These are phyloP conservation scores for Meteorus sp. DNA, from an alignment of 1,140 invertebrate species.

Conservation along the genomic window DNA sequence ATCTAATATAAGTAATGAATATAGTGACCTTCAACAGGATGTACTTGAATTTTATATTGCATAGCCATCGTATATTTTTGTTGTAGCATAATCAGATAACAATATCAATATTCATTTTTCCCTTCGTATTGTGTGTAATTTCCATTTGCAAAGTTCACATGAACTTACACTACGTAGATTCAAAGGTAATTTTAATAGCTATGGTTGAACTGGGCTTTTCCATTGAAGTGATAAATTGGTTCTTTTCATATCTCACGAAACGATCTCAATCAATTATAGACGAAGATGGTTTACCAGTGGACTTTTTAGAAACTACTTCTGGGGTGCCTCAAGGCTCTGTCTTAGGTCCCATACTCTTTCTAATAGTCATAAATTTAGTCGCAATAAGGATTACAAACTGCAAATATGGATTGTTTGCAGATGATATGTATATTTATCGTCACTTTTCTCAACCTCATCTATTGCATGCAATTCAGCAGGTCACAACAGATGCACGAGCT, in stretches of 20 bases:
- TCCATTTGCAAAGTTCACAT: too few species aligned
- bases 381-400: neutral
- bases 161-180: neutral
- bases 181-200: neutral
- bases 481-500: too few species aligned
- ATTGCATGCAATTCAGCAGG: too few species aligned
- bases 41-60: too few species aligned
- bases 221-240: neutral
- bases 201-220: neutral
- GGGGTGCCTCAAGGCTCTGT: neutral
- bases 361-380: neutral
- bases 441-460: too few species aligned
- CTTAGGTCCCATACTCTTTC: neutral
- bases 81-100: too few species aligned
- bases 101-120: too few species aligned
- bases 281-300: neutral
- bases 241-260: neutral
- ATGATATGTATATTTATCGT: too few species aligned
- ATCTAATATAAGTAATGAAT: too few species aligned
- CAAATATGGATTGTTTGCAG: neutral
- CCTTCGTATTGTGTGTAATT: too few species aligned
- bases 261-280: neutral
- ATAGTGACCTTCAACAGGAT: too few species aligned
- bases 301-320: neutral
- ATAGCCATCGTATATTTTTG: too few species aligned